Conservation (phyloP, 2,797 vertebrate genomes). For the Tarsius wallacei region DNA sequence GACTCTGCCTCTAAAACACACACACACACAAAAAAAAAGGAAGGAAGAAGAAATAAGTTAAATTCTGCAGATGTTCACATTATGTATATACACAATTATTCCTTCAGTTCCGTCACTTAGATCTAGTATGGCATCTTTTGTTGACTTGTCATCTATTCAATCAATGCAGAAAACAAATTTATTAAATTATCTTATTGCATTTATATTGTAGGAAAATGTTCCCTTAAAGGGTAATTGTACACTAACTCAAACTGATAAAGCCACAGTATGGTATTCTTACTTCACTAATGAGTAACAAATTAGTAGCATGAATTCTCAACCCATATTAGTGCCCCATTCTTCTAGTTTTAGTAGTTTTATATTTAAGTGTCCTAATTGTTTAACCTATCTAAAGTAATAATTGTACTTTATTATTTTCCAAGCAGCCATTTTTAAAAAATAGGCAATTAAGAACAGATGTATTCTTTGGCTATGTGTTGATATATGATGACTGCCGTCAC, state of each 20-base stretch:
- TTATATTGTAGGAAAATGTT: constrained; percentile 59
- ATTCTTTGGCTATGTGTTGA: neutral
- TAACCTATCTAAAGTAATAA: constrained; percentile 26
- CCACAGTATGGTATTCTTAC: neutral
- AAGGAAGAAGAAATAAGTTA: constrained; percentile 51
- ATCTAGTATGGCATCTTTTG: constrained; percentile 76
- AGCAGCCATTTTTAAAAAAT: neutral
- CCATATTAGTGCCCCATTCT: neutral
- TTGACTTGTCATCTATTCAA: constrained; percentile 81
- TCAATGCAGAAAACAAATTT: constrained; percentile 47
- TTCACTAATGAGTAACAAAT: constrained; percentile 16
- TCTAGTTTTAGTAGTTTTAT: constrained; percentile 19
- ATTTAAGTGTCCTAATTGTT: constrained; percentile 39
- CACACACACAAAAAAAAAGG: no score
- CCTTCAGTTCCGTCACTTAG: constrained; percentile 65
- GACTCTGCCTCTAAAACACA: no score
- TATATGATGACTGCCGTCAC: neutral
- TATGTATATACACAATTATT: constrained; percentile 71
- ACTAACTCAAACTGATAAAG: neutral
- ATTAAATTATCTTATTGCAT: constrained; percentile 67
- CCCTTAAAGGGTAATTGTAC: neutral
- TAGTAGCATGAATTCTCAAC: constrained; percentile 23
- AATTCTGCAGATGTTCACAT: constrained; percentile 53
- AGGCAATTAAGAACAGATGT: neutral
- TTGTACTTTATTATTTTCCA: constrained; percentile 60